Base-by-base conservation (phyloP, 2,888 invertebrate genomes). In the Dolichopus griseipennis region DNA sequence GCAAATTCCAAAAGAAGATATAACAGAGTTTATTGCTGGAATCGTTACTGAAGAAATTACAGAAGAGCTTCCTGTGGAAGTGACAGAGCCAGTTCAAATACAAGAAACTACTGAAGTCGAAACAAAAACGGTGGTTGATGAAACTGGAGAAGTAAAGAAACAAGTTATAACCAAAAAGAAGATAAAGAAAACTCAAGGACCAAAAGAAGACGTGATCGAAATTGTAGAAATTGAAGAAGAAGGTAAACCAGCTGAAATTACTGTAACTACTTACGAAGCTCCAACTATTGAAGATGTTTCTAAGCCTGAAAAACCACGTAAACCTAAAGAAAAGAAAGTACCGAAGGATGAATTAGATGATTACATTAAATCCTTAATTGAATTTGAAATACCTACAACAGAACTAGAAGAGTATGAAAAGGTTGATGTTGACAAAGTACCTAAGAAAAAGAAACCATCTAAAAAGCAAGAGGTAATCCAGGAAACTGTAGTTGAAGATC, bases 391-490 rank as follows among this genome's bases (percentile, higher is more conserved):
- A 68, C 75, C 78, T 34, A 76, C 78, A 70, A 75, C 78, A 2
- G 78, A 79, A 70, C 74, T 79, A 1, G 80, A 83, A 65, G 77
- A 79, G 69, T 78, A 78, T 61, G 80, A 82, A 72, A 75, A 80
- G 68, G 70, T 75, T 8, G 74, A 76, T 43, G 66, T 74, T 1
- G 81, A 82, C 69, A 76, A 74, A 68, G 74, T 70, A 73, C 77
- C 72, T 15, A 86, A 89, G 1, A 85, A 86, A 68, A 84, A 87
- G 78, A 69, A 66, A 15, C 67, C 77, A 72, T 68, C 73, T 52
- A 75, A 76, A 68, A 69, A 75, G 64, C 10, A 9, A 71, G 75
- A 74, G 1, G 73, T 83, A 3, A 78, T 79, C 4, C 83, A 74
- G 34, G 76, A 77, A 68, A 78, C 76, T 5, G 78, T 77, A 65